Base-by-base conservation (phyloP, 1,140 invertebrate species). In the Dryas iulia region DNA sequence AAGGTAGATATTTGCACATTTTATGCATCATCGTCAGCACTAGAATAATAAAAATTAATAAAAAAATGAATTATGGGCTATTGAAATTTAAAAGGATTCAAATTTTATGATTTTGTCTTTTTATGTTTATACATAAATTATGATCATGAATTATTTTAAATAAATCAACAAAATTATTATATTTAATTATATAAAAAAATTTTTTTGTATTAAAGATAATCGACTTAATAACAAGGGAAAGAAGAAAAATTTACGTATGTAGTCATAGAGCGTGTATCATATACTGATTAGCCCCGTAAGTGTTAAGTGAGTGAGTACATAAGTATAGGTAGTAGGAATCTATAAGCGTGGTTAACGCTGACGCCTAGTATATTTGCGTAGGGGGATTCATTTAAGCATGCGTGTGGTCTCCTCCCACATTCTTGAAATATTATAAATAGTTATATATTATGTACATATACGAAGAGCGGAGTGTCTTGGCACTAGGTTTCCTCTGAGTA, bases 341-440 rank as follows among this genome's bases (percentile, higher is more conserved):
- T 66, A 74, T 77, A 71, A 76, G 76, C 73, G 74, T 59, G 75
- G 73, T 71, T 66, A 71, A 71, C 67, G 73, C 75, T 71, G 74
- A 87, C 81, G 84, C 81, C 80, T 78, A 63, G 47, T 71, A 62
- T 87, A 82, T 87, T 90, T 90, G 82, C 78, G 76, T 78, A 83
- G 81, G 81, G 78, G 71, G 73, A 69, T 64, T 79, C 79, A 69
- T 74, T 63, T 75, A 61, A 70, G 71, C 74, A 72, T 74, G 89
- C 80, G 87, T 91, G 87, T 87, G 87, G 84, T 89, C 87, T 73
- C 72, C 62, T 58, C 75, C 78, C 70, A 83, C 75, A 67, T 30
- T 11, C 30, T 35, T 24, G 1, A 10, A 63, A 31, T 33, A 56
- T 31, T 25, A 30, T 0, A 54, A 18, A n/a, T n/a, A n/a, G n/a